phyloP scores from a whole-genome alignment of 2,888 invertebrate genomes.

The Oscheius sp. region DNA sequence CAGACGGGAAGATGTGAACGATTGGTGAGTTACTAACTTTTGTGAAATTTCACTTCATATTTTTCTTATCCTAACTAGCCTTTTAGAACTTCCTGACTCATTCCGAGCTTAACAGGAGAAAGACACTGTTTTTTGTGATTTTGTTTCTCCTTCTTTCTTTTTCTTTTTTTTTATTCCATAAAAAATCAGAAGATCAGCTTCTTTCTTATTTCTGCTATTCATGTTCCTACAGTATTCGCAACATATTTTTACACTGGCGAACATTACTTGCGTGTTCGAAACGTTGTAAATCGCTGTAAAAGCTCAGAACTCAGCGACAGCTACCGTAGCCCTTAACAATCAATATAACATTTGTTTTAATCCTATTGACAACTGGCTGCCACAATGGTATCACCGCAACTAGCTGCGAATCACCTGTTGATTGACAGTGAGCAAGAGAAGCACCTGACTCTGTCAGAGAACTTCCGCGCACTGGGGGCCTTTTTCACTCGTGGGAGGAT shows the following conservation, averaged over 20 bases:
- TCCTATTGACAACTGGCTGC: slow-evolving; percentile 21
- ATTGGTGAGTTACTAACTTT: slow-evolving; percentile 40
- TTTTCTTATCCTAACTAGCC: background rate
- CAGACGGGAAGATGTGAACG: slow-evolving; percentile 50
- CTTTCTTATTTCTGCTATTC: too few relatives aligned
- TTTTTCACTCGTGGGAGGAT: background rate
- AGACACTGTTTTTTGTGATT: too few relatives aligned
- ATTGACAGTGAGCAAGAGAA: slow-evolving; percentile 22
- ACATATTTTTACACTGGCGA: background rate
- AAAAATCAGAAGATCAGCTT: too few relatives aligned
- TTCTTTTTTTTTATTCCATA: too few relatives aligned
- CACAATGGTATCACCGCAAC: slow-evolving; percentile 25
- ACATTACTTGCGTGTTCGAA: background rate
- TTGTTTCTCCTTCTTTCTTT: too few relatives aligned
- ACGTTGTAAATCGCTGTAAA: background rate
- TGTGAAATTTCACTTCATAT: background rate
- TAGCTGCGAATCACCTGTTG: slow-evolving; percentile 32
- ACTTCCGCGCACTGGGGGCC: background rate
- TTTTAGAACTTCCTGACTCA: too few relatives aligned
- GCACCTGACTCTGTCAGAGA: slow-evolving; percentile 4
- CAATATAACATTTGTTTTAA: slow-evolving; percentile 6
- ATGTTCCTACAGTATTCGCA: background rate
- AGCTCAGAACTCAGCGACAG: background rate
- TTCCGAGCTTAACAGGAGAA: too few relatives aligned
- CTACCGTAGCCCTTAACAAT: background rate